These are phyloP conservation scores for Nibea coibor DNA, from an alignment of 2,113 vertebrate genomes.

Conservation along the genomic window DNA sequence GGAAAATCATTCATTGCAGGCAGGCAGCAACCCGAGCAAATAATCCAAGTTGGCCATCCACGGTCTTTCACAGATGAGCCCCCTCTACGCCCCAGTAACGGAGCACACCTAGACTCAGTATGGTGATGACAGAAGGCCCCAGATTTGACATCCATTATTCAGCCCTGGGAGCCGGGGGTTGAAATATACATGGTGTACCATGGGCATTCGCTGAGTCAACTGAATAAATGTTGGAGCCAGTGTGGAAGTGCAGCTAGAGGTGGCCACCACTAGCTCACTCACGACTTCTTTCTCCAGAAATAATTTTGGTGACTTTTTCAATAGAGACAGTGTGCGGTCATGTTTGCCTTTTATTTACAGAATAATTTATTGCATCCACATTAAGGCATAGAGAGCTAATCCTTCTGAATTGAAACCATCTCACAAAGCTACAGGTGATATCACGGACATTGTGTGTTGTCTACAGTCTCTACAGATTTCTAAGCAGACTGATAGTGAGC, in stretches of 20 bases:
- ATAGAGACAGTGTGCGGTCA: neutral
- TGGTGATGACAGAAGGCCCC: slow-evolving; percentile 78
- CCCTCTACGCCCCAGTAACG: slow-evolving; percentile 36
- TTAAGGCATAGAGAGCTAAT: neutral
- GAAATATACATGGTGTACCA: slow-evolving; percentile 78
- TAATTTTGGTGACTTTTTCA: neutral
- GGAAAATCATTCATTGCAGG: slow-evolving; percentile 81
- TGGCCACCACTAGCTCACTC: neutral
- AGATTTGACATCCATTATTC: slow-evolving; percentile 87
- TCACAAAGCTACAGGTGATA: neutral
- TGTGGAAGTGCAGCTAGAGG: neutral
- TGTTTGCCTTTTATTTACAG: neutral
- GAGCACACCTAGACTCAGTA: slow-evolving; percentile 52
- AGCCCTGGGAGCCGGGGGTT: slow-evolving; percentile 71
- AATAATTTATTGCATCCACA: neutral
- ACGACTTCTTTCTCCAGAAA: neutral
- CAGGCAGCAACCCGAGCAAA: slow-evolving; percentile 70
- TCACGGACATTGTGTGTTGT: neutral
- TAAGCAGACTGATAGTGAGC: neutral
- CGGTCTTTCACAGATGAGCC: slow-evolving; percentile 69
- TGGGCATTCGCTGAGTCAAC: slow-evolving; percentile 52
- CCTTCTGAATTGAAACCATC: neutral
- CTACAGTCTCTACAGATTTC: neutral
- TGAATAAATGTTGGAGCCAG: neutral
- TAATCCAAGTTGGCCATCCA: slow-evolving; percentile 45